Conservation (phyloP, 1,140 invertebrate species). For the Chlorops oryzae region DNA sequence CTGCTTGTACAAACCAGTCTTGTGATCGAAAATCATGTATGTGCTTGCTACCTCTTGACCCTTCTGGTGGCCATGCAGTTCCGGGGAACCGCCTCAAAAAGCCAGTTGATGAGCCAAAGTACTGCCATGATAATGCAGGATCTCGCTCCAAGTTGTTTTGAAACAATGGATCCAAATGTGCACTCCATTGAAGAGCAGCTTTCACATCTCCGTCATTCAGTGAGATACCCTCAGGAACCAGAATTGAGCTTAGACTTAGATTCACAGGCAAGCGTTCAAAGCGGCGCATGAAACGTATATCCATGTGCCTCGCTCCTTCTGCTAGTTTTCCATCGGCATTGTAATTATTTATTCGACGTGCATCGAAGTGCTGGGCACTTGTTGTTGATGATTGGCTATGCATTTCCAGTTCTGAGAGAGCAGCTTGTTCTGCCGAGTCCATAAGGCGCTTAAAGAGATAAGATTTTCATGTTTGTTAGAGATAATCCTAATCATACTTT, state of each 20-base stretch:
- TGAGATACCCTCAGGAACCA: conserved; percentile 79
- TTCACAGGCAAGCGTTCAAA: conserved; percentile 82
- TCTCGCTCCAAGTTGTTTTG: conserved; percentile 88
- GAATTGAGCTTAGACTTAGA: conserved; percentile 76
- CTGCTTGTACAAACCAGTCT: conserved; percentile 91
- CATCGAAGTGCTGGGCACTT: conserved; percentile 59
- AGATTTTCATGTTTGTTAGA: no score
- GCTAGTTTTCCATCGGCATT: conserved; percentile 62
- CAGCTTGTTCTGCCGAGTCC: conserved; percentile 80
- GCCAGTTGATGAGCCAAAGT: conserved; percentile 87
- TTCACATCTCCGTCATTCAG: conserved; percentile 67
- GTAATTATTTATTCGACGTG: conserved; percentile 65
- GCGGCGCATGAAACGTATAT: conserved; percentile 64
- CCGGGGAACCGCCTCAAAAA: conserved; percentile 91
- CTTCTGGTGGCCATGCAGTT: conserved; percentile 68
- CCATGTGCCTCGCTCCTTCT: conserved; percentile 60
- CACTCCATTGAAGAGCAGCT: conserved; percentile 88
- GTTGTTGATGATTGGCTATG: conserved; percentile 46
- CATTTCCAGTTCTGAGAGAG: conserved; percentile 57
- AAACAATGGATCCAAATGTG: conserved; percentile 83
- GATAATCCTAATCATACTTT: no score
- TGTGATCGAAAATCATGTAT: conserved; percentile 83
- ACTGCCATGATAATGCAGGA: conserved; percentile 90
- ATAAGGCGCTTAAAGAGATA: conserved; percentile 72
- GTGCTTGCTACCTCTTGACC: conserved; percentile 57